Conservation (phyloP, 2,113 vertebrate genomes). For the Pterophyllum scalare region DNA sequence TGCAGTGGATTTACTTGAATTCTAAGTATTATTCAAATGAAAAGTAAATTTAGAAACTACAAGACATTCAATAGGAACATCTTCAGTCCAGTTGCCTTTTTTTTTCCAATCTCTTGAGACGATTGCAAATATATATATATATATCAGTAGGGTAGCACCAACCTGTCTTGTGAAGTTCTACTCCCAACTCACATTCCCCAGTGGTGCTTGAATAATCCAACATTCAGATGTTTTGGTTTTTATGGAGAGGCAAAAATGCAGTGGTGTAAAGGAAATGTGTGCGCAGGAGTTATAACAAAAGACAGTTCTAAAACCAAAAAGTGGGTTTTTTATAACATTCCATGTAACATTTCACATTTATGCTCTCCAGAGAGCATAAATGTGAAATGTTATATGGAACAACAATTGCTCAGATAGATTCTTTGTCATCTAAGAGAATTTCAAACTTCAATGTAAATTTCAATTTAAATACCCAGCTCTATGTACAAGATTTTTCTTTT, state of each 20-base stretch:
- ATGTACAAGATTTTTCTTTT: not conserved
- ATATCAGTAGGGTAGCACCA: not conserved
- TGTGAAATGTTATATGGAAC: not conserved
- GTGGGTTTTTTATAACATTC: too few species aligned
- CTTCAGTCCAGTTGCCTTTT: too few species aligned
- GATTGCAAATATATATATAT: not conserved
- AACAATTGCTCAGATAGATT: too few species aligned
- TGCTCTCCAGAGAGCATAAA: not conserved
- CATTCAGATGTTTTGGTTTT: not conserved
- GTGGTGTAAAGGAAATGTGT: not conserved
- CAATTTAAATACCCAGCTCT: not conserved
- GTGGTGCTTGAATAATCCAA: not conserved
- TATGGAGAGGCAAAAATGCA: not conserved
- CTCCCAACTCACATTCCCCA: not conserved
- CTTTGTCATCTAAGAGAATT: not conserved
- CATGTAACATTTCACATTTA: too few species aligned
- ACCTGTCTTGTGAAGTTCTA: not conserved
- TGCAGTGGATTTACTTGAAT: not conserved
- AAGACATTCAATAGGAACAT: too few species aligned
- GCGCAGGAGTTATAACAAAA: not conserved
- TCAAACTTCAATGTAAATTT: not conserved
- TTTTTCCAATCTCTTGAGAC: not conserved
- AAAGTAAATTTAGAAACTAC: not conserved
- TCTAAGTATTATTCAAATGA: not conserved
- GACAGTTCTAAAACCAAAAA: not conserved